Conservation (phyloP, 2,888 invertebrate genomes). For the Mythimna albipuncta region DNA sequence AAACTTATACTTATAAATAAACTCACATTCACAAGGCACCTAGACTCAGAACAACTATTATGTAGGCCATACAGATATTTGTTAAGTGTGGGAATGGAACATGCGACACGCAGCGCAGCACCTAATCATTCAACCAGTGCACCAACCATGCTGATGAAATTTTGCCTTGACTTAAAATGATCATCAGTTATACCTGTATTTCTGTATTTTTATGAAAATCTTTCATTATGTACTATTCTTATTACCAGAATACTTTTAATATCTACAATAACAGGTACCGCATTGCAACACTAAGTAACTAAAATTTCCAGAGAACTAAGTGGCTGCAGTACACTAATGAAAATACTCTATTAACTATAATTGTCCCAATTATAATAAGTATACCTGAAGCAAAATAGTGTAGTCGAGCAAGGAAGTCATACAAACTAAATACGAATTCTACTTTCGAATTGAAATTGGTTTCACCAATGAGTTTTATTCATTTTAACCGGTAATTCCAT, state of each 20-base stretch:
- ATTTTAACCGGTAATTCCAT: background rate
- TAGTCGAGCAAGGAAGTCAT: conserved; percentile 9
- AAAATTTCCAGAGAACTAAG: conserved; percentile 24
- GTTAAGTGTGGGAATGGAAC: too few species aligned
- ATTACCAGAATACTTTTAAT: background rate
- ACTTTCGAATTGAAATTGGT: conserved; percentile 14
- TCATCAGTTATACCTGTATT: background rate
- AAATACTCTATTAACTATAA: conserved; percentile 19
- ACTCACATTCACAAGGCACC: too few species aligned
- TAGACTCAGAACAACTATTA: too few species aligned
- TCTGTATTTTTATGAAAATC: background rate
- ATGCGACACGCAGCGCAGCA: too few species aligned
- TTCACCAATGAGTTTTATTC: conserved; percentile 14
- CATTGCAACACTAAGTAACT: conserved; percentile 42
- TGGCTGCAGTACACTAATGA: conserved; percentile 22
- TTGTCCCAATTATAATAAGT: conserved; percentile 18
- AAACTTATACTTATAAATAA: too few species aligned
- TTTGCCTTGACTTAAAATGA: too few species aligned
- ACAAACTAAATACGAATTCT: conserved; percentile 25
- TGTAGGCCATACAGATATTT: too few species aligned
- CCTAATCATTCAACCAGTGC: too few species aligned
- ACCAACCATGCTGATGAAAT: too few species aligned
- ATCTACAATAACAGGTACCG: conserved; percentile 11
- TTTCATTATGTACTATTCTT: background rate
- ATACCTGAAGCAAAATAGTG: conserved; percentile 9